Conservation (phyloP, 2,888 invertebrate genomes). For the Tigriopus californicus region DNA sequence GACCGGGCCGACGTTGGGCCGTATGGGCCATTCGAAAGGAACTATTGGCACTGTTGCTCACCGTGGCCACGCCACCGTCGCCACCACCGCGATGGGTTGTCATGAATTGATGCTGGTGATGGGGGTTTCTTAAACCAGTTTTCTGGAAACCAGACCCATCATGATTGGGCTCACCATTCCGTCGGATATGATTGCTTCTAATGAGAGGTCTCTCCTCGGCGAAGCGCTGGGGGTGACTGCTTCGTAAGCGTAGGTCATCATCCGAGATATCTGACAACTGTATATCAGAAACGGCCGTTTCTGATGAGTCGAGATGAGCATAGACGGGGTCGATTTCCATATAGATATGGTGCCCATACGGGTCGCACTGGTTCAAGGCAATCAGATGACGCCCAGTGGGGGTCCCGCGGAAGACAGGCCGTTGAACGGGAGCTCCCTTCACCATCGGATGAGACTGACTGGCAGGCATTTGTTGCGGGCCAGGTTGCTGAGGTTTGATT, state of each 20-base stretch:
- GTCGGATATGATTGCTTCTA: not conserved
- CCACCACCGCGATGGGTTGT: not conserved
- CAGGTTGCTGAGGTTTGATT: not conserved
- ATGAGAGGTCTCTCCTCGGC: constrained; percentile 12
- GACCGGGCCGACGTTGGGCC: not conserved
- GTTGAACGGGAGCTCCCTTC: not conserved
- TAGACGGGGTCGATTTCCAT: constrained; percentile 19
- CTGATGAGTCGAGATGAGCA: not conserved
- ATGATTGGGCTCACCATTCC: not conserved
- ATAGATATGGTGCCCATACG: constrained; percentile 18
- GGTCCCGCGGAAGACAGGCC: not conserved
- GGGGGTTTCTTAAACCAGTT: not conserved
- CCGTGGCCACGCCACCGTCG: not conserved
- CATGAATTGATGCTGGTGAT: not conserved
- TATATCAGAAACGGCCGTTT: constrained; percentile 46
- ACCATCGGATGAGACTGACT: too few relatives aligned
- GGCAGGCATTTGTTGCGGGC: not conserved
- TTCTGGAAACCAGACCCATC: not conserved
- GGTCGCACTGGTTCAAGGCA: not conserved
- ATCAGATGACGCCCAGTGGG: constrained; percentile 2
- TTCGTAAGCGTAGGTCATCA: constrained; percentile 52
- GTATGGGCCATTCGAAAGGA: not conserved
- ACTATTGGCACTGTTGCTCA: not conserved
- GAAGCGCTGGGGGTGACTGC: constrained; percentile 44
- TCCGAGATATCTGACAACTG: constrained; percentile 57